These are phyloP conservation scores for Campoletis raptor DNA, from an alignment of 2,888 invertebrate genomes.

Conservation along the genomic window DNA sequence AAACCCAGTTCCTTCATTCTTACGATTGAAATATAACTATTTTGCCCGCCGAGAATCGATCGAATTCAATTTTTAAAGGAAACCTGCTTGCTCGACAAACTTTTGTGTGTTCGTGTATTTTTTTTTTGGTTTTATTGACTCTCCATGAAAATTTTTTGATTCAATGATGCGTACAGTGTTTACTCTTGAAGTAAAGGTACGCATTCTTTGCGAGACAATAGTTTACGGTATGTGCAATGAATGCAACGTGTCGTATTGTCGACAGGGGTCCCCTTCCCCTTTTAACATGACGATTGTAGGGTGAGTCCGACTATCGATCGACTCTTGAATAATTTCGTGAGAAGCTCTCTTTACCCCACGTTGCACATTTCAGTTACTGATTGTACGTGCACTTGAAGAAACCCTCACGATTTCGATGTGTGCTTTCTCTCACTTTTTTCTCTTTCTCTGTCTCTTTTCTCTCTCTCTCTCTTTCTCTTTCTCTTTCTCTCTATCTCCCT, in stretches of 20 bases:
- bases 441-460: constrained; percentile 26
- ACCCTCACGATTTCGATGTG: constrained; percentile 67
- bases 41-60: background rate
- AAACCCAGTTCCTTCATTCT: background rate
- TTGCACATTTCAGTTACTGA: constrained; percentile 78
- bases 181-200: constrained; percentile 10
- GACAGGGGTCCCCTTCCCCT: constrained; percentile 17
- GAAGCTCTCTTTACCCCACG: constrained; percentile 79
- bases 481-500: constrained; percentile 40
- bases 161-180: constrained; percentile 9
- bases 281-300: constrained; percentile 50
- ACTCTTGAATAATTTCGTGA: constrained; percentile 83
- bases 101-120: background rate
- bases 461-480: background rate
- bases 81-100: background rate
- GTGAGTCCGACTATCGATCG: constrained; percentile 81
- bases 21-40: background rate
- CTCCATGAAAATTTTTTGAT: background rate
- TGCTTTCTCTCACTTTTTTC: constrained; percentile 46
- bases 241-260: constrained; percentile 50
- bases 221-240: constrained; percentile 55
- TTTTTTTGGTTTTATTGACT: background rate
- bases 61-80: background rate
- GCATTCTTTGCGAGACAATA: constrained; percentile 43
- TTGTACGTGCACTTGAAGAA: constrained; percentile 72